Percentiles rank a stretch among this genome's conserved stretches.
Conservation (phyloP, 2,797 vertebrate species). For the Lithobates sylvaticus region DNA sequence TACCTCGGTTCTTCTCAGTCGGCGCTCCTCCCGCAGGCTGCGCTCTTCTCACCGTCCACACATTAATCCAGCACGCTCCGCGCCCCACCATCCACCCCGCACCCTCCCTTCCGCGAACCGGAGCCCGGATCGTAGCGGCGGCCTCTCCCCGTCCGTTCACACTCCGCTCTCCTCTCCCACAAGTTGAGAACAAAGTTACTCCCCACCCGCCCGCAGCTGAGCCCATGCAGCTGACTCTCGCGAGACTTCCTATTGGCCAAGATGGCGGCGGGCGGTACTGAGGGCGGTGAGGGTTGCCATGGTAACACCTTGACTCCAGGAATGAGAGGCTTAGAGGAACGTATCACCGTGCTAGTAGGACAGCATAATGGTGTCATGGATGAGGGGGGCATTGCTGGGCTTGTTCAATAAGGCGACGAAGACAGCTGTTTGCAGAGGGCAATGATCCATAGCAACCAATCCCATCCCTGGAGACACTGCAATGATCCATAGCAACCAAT, state of each 20-base stretch:
- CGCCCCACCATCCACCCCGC: neutral
- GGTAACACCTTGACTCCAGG: slow-evolving; percentile 5
- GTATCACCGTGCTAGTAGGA: too few species aligned
- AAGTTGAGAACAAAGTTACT: slow-evolving; percentile 59
- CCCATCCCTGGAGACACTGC: too few species aligned
- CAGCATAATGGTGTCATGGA: too few species aligned
- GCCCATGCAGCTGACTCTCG: slow-evolving; percentile 45
- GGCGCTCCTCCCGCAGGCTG: slow-evolving; percentile 45
- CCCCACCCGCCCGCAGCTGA: slow-evolving; percentile 42
- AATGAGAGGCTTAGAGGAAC: neutral
- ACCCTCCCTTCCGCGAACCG: neutral
- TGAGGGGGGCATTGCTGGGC: too few species aligned
- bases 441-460: too few species aligned
- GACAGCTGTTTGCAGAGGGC: too few species aligned
- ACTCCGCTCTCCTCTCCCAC: slow-evolving; percentile 14
- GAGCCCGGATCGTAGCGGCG: neutral
- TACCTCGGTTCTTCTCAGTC: neutral
- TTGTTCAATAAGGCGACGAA: too few species aligned
- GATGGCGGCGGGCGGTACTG: slow-evolving; percentile 35
- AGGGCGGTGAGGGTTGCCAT: slow-evolving; percentile 46
- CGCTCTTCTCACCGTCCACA: slow-evolving; percentile 27
- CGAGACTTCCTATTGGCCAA: slow-evolving; percentile 50
- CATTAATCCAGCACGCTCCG: slow-evolving; percentile 11
- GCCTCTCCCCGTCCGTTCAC: neutral
- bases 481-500: too few species aligned